Base-by-base conservation (phyloP, 64 coral and sea anemone genomes). In the Actinia tenebrosa region DNA sequence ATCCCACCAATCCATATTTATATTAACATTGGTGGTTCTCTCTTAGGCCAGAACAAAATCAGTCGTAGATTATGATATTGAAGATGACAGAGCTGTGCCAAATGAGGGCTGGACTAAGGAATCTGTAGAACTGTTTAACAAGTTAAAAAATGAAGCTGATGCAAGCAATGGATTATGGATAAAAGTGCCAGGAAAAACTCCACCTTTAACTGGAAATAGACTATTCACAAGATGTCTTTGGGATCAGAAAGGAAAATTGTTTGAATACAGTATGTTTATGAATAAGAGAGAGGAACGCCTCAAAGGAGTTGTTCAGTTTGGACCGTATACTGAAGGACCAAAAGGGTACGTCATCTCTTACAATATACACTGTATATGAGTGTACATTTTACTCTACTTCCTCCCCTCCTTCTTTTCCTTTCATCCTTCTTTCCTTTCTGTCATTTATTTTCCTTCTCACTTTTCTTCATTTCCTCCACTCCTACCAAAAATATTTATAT, bases 241-340 rank as follows among this genome's bases (percentile, higher is more conserved):
- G n/a, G 77, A 94, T 46, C 77, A 88, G 53, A 84, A 91, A 16
- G 92, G 92, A 8, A 98, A 98, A 92, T 79, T 89, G 10, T 98
- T 98, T 92, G 89, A 94, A 80, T 98, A 92, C 86, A 63, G 80
- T 62, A 86, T 90, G 44, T 94, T 95, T 82, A 58, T 87, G 46
- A 92, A 89, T 71, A 89, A 89, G 52, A 91, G 64, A 10, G 87
- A 94, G 53, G 59, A 98, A 61, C 55, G 83, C 45, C 5, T 98
- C 19, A 93, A 98, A 88, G 93, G 87, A 45, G 85, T 94, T 3
- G 60, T 92, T 59, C 96, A 98, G 87, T 98, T 92, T 92, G 96
- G 96, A 45, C 69, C 85, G 3, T 98, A 90, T 30, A 98, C 96
- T 10, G 71, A 92, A 37, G 96, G 95, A 1, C 92, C 92, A 22